Percentiles rank a stretch among this genome's conserved stretches.
phyloP scores from a whole-genome alignment of 64 coral and sea anemone species.

The Stichodactyla helianthus region DNA sequence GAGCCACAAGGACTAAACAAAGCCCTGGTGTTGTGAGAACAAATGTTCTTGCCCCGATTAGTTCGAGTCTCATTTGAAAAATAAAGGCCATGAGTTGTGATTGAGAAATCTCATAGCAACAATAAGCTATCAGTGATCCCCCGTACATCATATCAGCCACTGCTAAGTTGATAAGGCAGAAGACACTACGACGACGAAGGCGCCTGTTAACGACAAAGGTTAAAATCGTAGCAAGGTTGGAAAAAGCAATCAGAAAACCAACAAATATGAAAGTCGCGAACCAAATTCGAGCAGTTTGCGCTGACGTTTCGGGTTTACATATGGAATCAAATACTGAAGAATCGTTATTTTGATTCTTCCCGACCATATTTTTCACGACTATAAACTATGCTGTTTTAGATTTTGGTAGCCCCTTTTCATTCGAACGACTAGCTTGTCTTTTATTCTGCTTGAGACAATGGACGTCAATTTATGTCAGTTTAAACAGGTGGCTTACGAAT shows the following conservation, averaged over 20 bases:
- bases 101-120: background rate
- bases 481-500: no score
- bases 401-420: no score
- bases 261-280: background rate
- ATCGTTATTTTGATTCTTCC: background rate
- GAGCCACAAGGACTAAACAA: background rate
- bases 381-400: no score
- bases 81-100: background rate
- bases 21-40: background rate
- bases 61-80: background rate
- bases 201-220: background rate
- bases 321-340: background rate
- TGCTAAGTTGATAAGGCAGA: background rate
- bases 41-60: background rate
- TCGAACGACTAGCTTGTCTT: no score
- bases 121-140: background rate
- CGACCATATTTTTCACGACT: background rate
- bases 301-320: background rate
- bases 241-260: background rate
- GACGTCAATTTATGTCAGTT: no score
- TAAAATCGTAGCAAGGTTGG: background rate
- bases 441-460: no score
- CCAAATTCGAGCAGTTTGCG: background rate
- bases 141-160: constrained; percentile 11
- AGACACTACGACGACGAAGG: constrained; percentile 1